These are phyloP conservation scores for Lathamus discolor DNA, from an alignment of 2,113 vertebrate genomes.

Conservation along the genomic window DNA sequence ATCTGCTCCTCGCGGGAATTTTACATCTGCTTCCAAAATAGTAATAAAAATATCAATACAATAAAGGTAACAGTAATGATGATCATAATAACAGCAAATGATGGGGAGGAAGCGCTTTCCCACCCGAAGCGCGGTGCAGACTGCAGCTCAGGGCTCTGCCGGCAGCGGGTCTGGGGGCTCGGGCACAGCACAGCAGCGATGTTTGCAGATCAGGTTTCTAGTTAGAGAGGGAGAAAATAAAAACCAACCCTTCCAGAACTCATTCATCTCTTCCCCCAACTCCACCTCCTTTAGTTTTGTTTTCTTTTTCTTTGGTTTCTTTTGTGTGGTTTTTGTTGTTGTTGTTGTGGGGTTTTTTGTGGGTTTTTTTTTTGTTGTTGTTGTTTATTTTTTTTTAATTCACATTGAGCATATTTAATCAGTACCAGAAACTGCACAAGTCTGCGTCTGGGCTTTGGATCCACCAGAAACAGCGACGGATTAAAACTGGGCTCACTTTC, in stretches of 20 bases:
- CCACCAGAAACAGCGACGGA: background rate
- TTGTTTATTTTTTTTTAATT: background rate
- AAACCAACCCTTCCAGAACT: background rate
- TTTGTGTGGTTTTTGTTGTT: no score
- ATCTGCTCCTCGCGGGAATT: constrained; percentile 50
- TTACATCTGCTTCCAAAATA: background rate
- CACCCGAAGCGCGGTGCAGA: background rate
- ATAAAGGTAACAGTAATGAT: no score
- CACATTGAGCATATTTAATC: background rate
- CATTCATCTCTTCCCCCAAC: background rate
- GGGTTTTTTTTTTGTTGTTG: no score
- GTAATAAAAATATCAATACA: background rate
- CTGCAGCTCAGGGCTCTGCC: background rate
- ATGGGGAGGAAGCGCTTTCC: background rate
- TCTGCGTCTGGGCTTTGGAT: background rate
- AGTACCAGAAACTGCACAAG: background rate
- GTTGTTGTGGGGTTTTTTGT: no score
- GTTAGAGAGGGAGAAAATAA: background rate
- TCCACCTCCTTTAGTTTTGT: background rate
- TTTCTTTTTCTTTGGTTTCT: no score
- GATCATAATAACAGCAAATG: background rate
- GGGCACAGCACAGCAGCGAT: background rate
- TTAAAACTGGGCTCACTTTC: background rate
- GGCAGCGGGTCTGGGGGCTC: background rate
- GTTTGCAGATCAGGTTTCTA: background rate